Evolutionary conservation across 53 echinoderm and acorn worm species (phyloP).

Genomic region (Holothuria scabra): DNA sequence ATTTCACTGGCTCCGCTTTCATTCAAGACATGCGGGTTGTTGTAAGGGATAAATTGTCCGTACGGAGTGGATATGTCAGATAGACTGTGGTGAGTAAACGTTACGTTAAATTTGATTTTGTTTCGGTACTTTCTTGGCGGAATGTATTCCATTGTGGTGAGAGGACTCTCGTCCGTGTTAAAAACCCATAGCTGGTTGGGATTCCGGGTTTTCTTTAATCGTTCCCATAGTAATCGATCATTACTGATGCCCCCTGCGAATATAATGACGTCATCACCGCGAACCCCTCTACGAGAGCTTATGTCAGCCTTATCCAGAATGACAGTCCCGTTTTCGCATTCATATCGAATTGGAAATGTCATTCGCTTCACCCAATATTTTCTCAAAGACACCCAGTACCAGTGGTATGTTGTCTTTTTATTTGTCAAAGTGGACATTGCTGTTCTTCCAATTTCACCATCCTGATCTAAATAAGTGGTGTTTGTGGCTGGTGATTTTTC

Average conservation of each 20-base stretch:
- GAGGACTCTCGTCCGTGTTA: not conserved
- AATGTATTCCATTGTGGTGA: not conserved
- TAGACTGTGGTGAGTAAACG: not conserved
- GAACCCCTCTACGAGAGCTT: not conserved
- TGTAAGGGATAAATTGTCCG: not conserved
- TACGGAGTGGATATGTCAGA: not conserved
- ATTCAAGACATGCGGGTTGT: too few species aligned
- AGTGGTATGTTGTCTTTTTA: too few species aligned
- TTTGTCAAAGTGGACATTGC: too few species aligned
- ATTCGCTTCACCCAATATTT: not conserved
- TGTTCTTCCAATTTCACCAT: too few species aligned
- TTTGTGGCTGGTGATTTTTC: too few species aligned
- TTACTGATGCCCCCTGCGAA: not conserved
- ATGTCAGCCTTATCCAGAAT: too few species aligned
- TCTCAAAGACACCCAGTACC: not conserved
- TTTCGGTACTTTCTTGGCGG: not conserved
- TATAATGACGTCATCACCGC: not conserved
- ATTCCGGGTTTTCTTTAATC: not conserved
- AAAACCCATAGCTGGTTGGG: not conserved
- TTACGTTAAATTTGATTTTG: not conserved
- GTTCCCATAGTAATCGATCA: not conserved
- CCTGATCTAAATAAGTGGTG: too few species aligned
- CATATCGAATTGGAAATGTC: too few species aligned
- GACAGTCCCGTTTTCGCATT: too few species aligned
- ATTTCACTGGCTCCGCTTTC: not conserved